Evolutionary conservation across 2,888 invertebrate species (phyloP).

Genomic region (Platerodrilus igneus): DNA sequence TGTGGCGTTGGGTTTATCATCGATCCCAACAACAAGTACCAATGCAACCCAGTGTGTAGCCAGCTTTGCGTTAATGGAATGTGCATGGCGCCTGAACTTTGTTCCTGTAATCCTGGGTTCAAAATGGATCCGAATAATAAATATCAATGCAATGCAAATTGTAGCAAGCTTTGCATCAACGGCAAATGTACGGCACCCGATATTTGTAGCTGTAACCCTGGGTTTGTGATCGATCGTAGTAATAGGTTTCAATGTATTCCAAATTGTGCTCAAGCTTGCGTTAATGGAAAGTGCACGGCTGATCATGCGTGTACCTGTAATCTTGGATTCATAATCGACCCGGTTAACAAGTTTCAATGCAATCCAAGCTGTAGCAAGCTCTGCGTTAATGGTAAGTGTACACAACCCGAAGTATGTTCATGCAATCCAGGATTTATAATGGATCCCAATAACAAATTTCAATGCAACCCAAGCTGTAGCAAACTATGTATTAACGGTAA

Average conservation of each 20-base stretch:
- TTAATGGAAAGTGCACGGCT: conserved; percentile 57
- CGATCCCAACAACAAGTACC: background rate
- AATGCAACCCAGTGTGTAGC: conserved; percentile 46
- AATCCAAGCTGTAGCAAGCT: conserved; percentile 54
- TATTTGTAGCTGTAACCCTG: conserved; percentile 67
- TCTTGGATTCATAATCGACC: conserved; percentile 54
- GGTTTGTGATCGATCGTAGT: conserved; percentile 63
- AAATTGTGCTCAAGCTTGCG: conserved; percentile 25
- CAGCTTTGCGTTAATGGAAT: conserved; percentile 53
- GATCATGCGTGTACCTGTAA: conserved; percentile 62
- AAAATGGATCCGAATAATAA: conserved; percentile 35
- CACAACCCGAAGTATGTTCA: conserved; percentile 53
- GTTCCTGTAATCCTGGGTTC: conserved; percentile 47
- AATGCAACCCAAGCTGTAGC: conserved; percentile 16
- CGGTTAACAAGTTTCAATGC: conserved; percentile 57
- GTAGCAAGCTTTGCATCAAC: conserved; percentile 67
- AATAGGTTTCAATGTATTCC: too few species aligned
- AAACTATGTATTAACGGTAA: conserved; percentile 35
- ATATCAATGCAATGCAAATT: conserved; percentile 51
- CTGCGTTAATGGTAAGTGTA: conserved; percentile 55
- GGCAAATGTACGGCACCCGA: conserved; percentile 69
- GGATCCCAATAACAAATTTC: conserved; percentile 10
- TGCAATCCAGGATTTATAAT: conserved; percentile 9
- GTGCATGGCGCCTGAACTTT: conserved; percentile 45
- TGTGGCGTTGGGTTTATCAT: conserved; percentile 29